Conservation (phyloP, 37 sponge, comb jelly and placozoan genomes). For the Eunapius fragilis region DNA sequence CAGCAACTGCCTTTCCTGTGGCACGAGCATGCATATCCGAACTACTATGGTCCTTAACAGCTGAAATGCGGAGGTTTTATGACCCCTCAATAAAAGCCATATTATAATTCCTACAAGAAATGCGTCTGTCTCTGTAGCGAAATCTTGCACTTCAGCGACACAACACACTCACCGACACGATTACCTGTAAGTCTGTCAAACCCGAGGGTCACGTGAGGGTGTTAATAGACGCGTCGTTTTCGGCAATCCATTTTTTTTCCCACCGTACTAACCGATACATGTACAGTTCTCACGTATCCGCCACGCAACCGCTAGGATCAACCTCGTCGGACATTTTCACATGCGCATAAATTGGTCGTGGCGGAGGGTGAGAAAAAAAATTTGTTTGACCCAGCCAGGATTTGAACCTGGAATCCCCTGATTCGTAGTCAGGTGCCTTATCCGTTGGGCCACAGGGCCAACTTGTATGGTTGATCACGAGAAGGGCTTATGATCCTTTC, state of each 20-base stretch:
- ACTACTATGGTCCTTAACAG: background rate
- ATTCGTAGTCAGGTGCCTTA: slow-evolving; percentile 81
- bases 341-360: background rate
- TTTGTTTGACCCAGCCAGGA: slow-evolving; percentile 74
- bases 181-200: background rate
- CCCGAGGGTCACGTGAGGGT: background rate
- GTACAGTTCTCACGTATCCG: background rate
- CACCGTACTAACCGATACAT: slow-evolving; percentile 4
- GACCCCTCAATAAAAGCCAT: background rate
- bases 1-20: slow-evolving; percentile 1
- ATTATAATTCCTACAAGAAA: slow-evolving; percentile 3
- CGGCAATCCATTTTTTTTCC: background rate
- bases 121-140: background rate
- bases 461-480: too few species aligned
- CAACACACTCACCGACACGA: background rate
- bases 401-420: slow-evolving; percentile 85
- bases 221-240: background rate
- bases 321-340: background rate
- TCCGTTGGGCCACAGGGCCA: slow-evolving; percentile 80
- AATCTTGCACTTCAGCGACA: background rate
- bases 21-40: slow-evolving; percentile 6
- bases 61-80: background rate
- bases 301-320: background rate
- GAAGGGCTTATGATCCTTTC: too few species aligned
- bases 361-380: background rate